Base-by-base conservation (phyloP, 1,140 invertebrate genomes). In the Rhagoletis zephyria region DNA sequence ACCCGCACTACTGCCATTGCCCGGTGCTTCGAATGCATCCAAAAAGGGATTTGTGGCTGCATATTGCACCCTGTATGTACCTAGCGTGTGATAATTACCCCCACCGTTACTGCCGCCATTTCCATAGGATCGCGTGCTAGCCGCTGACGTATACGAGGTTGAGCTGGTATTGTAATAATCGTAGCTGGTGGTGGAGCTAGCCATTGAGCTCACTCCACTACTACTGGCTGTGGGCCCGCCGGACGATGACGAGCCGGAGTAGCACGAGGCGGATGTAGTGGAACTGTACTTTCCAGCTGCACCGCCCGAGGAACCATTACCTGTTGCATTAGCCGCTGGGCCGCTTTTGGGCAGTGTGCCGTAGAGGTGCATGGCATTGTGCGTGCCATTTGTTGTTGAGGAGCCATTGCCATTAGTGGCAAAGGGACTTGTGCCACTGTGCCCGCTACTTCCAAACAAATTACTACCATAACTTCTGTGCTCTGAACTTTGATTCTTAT, bases 31-130 rank as follows among this genome's bases (percentile, higher is more conserved):
- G 87, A 93, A 92, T 63, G 90, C 90, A 56, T 91, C 91, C 59
- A 93, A 89, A 88, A 93, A 93, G 86, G 92, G 92, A 90, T 93
- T 93, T 14, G 92, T 93, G 59, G 92, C 91, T 19, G 92, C 91
- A 88, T 93, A 93, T 87, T 93, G 92, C 6, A 92, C 90, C 74
- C 92, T 88, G 87, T 93, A 93, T 1, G 92, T 92, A 81, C 92
- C 92, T 85, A 93, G 86, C 0, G 92, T 93, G 64, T 93, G 92
- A 65, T 93, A 93, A 88, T 93, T 93, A 64, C 92, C 92, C 16
- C 90, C 90, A 60, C 45, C 85, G 85, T 85, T 88, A 60, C 61
- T 63, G 48, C 65, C 86, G 60, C 88, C 87, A 67, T 90, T 91
- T 81, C 90, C 89, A 60, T 90, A 90, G 12, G 91, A 90, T 2